A percentile compares a stretch with the other conserved stretches of the same genome.
These are phyloP conservation scores for Mionectes macconnelli DNA, from an alignment of 2,113 vertebrate species.

Conservation along the genomic window DNA sequence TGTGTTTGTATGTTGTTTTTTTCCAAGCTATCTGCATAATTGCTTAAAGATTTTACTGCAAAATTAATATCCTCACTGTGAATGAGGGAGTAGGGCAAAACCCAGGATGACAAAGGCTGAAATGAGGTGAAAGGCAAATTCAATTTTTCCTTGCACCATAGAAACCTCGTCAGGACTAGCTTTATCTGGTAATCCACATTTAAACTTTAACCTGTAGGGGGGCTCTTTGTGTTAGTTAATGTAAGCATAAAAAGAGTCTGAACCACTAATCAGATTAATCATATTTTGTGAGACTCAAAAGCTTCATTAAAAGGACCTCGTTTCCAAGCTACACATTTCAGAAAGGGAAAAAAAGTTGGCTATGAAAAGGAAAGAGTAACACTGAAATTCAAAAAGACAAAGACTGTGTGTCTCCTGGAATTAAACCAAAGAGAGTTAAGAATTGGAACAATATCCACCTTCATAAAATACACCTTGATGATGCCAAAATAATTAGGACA, in stretches of 20 bases:
- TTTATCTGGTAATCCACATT: constrained; percentile 99
- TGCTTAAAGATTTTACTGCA: constrained; percentile 93
- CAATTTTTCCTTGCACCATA: constrained; percentile 84
- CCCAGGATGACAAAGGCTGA: constrained; percentile 83
- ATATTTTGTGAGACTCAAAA: constrained; percentile 91
- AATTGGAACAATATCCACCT: constrained; percentile 27
- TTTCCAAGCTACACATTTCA: constrained; percentile 83
- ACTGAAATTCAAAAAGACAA: constrained; percentile 59
- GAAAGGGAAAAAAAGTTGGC: constrained; percentile 55
- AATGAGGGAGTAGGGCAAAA: constrained; percentile 81
- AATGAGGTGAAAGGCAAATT: constrained; percentile 90
- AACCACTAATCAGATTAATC: constrained; percentile 98
- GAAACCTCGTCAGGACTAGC: constrained; percentile 93
- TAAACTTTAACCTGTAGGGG: constrained; percentile 99
- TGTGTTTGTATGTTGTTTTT: constrained; percentile 89
- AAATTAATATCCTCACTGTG: constrained; percentile 92
- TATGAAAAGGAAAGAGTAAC: constrained; percentile 56
- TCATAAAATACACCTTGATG: constrained; percentile 23
- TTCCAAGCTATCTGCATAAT: constrained; percentile 93
- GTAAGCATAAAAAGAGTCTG: constrained; percentile 91
- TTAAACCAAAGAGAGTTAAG: constrained; percentile 29
- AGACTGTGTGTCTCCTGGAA: constrained; percentile 54
- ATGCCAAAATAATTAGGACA: constrained; percentile 29
- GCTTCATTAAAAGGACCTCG: constrained; percentile 86
- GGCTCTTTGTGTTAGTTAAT: constrained; percentile 98